phyloP scores from a whole-genome alignment of 1,140 invertebrate genomes.

The Zophobas morio region DNA sequence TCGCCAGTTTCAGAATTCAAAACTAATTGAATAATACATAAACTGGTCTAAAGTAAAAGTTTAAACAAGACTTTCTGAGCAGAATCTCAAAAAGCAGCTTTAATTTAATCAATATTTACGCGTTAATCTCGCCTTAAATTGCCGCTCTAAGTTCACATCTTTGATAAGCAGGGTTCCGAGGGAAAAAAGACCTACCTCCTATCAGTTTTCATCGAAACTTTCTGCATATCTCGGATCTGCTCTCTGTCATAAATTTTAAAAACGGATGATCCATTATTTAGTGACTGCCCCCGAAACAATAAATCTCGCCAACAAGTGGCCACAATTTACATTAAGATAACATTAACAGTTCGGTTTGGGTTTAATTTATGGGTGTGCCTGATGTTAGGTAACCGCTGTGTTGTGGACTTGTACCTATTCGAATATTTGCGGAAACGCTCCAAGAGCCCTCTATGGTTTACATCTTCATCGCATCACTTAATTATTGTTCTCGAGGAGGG shows the following conservation, averaged over 20 bases:
- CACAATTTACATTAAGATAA: constrained; percentile 36
- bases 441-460: background rate
- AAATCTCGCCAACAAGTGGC: constrained; percentile 34
- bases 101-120: too few relatives aligned
- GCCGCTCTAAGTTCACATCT: too few relatives aligned
- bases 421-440: background rate
- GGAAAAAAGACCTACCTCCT: too few relatives aligned
- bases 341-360: constrained; percentile 17
- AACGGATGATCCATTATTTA: constrained; percentile 23
- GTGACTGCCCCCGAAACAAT: background rate
- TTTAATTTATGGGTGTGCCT: constrained; percentile 2
- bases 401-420: background rate
- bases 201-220: too few relatives aligned
- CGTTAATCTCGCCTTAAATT: too few relatives aligned
- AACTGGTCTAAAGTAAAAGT: too few relatives aligned
- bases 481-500: constrained; percentile 27
- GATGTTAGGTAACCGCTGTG: background rate
- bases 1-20: too few relatives aligned
- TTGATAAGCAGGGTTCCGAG: too few relatives aligned
- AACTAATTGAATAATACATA: too few relatives aligned
- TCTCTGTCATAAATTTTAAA: constrained; percentile 19
- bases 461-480: constrained; percentile 22
- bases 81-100: too few relatives aligned
- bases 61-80: too few relatives aligned
- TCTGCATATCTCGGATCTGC: too few relatives aligned